Evolutionary conservation across 2,113 vertebrate genomes (phyloP).

Genomic region (Thunnus maccoyii): DNA sequence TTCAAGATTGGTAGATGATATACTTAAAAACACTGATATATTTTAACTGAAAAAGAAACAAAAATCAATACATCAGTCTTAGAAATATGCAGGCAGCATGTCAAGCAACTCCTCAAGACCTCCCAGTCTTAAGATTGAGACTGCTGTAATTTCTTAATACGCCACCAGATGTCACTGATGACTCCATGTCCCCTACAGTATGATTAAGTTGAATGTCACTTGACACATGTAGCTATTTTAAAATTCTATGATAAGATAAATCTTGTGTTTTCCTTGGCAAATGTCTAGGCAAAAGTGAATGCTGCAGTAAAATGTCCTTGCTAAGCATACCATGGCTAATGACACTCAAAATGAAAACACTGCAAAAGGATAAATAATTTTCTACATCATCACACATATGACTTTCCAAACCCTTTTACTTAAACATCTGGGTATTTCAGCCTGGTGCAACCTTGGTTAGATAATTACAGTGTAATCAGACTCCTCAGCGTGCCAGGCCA

Average conservation of each 20-base stretch:
- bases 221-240: neutral
- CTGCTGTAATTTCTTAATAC: neutral
- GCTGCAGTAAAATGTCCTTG: neutral
- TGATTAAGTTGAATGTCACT: neutral
- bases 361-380: neutral
- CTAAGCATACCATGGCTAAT: neutral
- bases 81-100: neutral
- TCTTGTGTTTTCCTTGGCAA: neutral
- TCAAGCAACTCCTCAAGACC: neutral
- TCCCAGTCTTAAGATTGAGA: neutral
- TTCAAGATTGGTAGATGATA: too few species aligned
- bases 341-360: neutral
- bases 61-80: neutral
- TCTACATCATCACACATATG: neutral
- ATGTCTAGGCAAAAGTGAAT: neutral
- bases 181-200: neutral
- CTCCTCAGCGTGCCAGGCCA: constrained; percentile 51
- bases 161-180: constrained; percentile 76
- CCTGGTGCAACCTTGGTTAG: constrained; percentile 31
- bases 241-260: neutral
- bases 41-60: too few species aligned
- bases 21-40: too few species aligned
- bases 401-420: constrained; percentile 14
- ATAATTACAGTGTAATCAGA: constrained; percentile 70
- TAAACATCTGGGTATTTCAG: constrained; percentile 38